These are phyloP conservation scores for Diachasmimorpha longicaudata DNA, from an alignment of 1,140 invertebrate genomes.

Conservation along the genomic window DNA sequence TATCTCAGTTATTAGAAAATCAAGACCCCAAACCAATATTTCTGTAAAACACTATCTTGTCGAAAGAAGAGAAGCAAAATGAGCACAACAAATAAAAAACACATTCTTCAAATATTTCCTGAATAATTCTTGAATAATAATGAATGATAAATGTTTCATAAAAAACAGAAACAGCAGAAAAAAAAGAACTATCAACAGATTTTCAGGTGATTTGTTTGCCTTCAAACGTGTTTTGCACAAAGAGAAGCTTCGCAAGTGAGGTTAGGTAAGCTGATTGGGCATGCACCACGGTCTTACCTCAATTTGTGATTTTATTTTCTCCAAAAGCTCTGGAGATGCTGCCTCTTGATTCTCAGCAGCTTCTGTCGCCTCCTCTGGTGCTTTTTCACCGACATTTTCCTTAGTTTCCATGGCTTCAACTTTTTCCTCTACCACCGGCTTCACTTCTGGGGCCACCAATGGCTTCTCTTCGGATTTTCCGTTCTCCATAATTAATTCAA, in stretches of 20 bases:
- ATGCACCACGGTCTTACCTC: constrained; percentile 43
- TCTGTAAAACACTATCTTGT: too few relatives aligned
- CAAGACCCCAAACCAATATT: too few relatives aligned
- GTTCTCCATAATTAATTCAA: constrained; percentile 32
- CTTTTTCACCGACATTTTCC: constrained; percentile 13
- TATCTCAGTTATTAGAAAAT: too few relatives aligned
- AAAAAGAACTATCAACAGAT: too few relatives aligned
- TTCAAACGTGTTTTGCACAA: neutral
- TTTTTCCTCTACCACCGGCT: constrained; percentile 27
- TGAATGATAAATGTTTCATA: too few relatives aligned
- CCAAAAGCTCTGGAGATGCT: constrained; percentile 37
- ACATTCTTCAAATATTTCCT: too few relatives aligned
- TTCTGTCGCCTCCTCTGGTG: neutral
- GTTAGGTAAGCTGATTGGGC: neutral
- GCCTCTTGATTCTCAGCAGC: constrained; percentile 19
- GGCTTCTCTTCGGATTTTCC: constrained; percentile 26
- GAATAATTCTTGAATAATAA: too few relatives aligned
- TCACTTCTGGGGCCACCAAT: constrained; percentile 26
- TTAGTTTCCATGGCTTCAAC: constrained; percentile 13
- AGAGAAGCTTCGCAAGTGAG: neutral
- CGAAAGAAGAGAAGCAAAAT: too few relatives aligned
- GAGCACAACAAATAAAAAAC: too few relatives aligned
- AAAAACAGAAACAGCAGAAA: neutral
- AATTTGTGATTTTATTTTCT: constrained; percentile 51
- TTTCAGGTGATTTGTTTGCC: neutral